Percentiles rank a stretch among this genome's conserved stretches.
Conservation (phyloP, 2,113 vertebrate genomes). For the Castor canadensis region DNA sequence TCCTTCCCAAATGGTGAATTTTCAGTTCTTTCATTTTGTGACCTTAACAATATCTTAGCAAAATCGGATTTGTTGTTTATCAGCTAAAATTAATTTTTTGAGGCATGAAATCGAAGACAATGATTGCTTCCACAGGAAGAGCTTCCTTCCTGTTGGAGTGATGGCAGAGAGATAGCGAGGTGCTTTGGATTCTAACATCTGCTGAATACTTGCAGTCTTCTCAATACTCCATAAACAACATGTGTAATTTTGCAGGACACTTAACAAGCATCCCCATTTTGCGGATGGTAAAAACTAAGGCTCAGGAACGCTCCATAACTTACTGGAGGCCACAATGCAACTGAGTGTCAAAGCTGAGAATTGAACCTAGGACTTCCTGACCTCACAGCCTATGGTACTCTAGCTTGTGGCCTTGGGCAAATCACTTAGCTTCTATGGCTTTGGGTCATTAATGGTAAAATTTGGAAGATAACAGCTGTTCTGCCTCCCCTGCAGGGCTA, state of each 20-base stretch:
- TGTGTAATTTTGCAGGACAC: background rate
- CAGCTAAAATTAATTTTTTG: background rate
- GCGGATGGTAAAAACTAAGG: background rate
- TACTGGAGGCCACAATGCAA: background rate
- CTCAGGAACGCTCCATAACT: background rate
- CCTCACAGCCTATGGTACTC: background rate
- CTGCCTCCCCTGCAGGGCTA: constrained; percentile 19
- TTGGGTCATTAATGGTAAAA: background rate
- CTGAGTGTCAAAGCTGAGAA: background rate
- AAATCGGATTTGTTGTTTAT: background rate
- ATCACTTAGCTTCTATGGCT: background rate
- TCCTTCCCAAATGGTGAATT: constrained; percentile 1
- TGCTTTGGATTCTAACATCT: background rate
- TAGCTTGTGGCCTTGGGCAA: constrained; percentile 15
- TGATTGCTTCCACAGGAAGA: background rate
- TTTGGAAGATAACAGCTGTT: background rate
- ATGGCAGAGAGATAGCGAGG: background rate
- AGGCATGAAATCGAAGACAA: background rate
- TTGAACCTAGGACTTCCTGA: constrained; percentile 5
- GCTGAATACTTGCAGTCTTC: background rate
- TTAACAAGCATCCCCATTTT: background rate
- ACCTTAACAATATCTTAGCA: background rate
- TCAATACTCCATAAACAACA: background rate
- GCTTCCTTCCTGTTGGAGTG: background rate
- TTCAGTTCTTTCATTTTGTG: background rate